These are phyloP conservation scores for Misgurnus anguillicaudatus DNA, from an alignment of 2,113 vertebrate genomes.

Conservation along the genomic window DNA sequence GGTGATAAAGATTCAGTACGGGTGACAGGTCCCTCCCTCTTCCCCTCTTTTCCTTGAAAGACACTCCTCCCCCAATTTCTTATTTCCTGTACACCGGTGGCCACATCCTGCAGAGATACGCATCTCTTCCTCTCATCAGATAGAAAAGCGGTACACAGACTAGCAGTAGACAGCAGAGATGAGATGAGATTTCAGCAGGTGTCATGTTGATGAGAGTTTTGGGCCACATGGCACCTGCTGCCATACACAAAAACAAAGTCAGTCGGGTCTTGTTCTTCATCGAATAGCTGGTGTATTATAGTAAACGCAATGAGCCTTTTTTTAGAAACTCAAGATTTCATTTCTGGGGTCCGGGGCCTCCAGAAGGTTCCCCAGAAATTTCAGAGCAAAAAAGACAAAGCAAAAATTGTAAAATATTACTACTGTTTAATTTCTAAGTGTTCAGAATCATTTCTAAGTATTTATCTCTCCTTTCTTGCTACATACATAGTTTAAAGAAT, in stretches of 20 bases:
- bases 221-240: constrained; percentile 28
- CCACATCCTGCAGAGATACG: constrained; percentile 8
- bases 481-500: too few relatives aligned
- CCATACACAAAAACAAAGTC: not conserved
- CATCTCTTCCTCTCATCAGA: constrained; percentile 28
- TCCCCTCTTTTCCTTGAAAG: constrained; percentile 11
- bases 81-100: not conserved
- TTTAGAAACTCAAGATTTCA: not conserved
- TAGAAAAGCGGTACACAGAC: constrained; percentile 11
- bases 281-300: not conserved
- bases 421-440: too few relatives aligned
- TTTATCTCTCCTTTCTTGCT: too few relatives aligned
- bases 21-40: too few relatives aligned
- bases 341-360: too few relatives aligned
- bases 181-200: constrained; percentile 24
- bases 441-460: too few relatives aligned
- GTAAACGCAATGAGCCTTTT: not conserved
- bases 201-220: constrained; percentile 19
- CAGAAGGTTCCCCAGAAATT: too few relatives aligned
- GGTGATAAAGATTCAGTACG: not conserved
- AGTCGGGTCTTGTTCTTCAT: not conserved
- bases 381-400: too few relatives aligned
- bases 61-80: not conserved
- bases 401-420: too few relatives aligned
- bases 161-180: constrained; percentile 25